A percentile compares a stretch with the other conserved stretches of the same genome.
These are phyloP conservation scores for Octomys mimax DNA, from an alignment of 2,797 vertebrate species.

Conservation along the genomic window DNA sequence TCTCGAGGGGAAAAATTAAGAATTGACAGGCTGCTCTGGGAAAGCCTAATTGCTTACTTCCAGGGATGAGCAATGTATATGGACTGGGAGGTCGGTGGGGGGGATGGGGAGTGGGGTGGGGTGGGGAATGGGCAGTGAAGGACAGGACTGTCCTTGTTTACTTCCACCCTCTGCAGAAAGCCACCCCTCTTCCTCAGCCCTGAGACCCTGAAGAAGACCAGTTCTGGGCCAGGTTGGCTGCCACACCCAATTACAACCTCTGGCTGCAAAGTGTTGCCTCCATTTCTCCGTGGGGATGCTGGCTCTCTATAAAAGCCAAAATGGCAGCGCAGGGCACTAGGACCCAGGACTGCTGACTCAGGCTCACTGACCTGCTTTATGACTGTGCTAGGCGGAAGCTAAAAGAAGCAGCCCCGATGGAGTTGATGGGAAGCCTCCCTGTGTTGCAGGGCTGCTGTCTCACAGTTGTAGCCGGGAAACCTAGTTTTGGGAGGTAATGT, in stretches of 20 bases:
- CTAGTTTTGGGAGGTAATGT: not conserved
- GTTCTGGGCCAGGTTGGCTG: not conserved
- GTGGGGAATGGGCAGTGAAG: not conserved
- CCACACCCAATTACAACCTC: not conserved
- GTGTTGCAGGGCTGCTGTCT: not conserved
- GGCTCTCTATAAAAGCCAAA: not conserved
- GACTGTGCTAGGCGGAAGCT: not conserved
- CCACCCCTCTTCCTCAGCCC: not conserved
- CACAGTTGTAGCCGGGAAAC: not conserved
- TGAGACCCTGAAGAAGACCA: not conserved
- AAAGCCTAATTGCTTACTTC: constrained; percentile 73
- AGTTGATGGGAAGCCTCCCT: not conserved
- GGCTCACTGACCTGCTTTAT: not conserved
- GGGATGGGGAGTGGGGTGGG: not conserved
- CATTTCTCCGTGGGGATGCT: not conserved
- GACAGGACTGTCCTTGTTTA: not conserved
- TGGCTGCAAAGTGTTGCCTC: not conserved
- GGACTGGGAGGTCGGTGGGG: constrained; percentile 5
- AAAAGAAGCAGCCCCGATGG: not conserved
- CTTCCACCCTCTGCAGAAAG: not conserved
- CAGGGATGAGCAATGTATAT: constrained; percentile 65
- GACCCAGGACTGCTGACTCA: not conserved
- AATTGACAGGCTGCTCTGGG: constrained; percentile 66
- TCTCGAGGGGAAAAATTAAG: constrained; percentile 62
- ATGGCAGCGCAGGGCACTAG: not conserved